A percentile compares a stretch with the other conserved stretches of the same genome.
These are phyloP conservation scores for Oscheius sp. DNA, from an alignment of 2,888 invertebrate species.

Conservation along the genomic window DNA sequence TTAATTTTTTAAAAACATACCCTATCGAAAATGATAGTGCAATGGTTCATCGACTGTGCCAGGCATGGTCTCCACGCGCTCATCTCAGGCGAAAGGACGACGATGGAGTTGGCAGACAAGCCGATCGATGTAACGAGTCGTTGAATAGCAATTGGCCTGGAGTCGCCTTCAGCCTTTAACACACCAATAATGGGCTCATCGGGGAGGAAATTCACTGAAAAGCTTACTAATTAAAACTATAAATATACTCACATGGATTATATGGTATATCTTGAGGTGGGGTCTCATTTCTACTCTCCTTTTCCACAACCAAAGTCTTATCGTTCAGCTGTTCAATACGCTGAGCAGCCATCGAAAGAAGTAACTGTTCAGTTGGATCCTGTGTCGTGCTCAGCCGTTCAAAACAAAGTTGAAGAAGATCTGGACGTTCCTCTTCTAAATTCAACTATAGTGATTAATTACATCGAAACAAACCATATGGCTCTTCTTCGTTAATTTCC, in stretches of 20 bases:
- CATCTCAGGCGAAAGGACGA: not conserved
- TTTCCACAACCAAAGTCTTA: not conserved
- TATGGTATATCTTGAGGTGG: too few species aligned
- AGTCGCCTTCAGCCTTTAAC: constrained; percentile 22
- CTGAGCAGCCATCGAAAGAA: constrained; percentile 3
- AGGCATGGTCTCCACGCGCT: constrained; percentile 14
- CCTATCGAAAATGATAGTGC: constrained; percentile 34
- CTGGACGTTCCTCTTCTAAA: too few species aligned
- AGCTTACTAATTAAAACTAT: not conserved
- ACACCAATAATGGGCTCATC: constrained; percentile 20
- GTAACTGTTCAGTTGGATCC: not conserved
- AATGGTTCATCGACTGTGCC: constrained; percentile 14
- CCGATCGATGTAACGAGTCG: constrained; percentile 19
- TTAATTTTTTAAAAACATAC: constrained; percentile 2
- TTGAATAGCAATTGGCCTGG: constrained; percentile 27
- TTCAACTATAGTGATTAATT: too few species aligned
- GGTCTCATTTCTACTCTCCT: too few species aligned
- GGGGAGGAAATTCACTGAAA: constrained; percentile 27
- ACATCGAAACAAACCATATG: too few species aligned
- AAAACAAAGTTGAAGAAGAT: not conserved
- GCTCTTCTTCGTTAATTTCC: too few species aligned
- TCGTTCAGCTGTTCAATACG: constrained; percentile 3
- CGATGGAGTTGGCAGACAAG: not conserved
- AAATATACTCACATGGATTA: not conserved
- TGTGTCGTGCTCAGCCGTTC: not conserved